Evolutionary conservation across 2,888 invertebrate species (phyloP).

Genomic region (Diaprepes abbreviatus): DNA sequence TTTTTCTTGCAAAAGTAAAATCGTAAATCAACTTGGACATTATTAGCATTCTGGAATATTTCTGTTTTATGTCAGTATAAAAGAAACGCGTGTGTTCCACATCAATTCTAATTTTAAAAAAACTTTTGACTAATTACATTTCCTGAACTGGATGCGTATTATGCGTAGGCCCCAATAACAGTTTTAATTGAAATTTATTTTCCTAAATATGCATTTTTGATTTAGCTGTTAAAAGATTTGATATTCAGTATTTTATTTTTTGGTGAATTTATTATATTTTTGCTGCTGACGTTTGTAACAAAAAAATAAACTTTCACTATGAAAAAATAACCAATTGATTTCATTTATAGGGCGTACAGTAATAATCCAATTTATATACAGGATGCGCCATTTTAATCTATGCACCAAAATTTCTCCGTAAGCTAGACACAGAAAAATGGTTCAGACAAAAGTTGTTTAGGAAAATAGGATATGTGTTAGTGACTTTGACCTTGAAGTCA

Average conservation of each 20-base stretch:
- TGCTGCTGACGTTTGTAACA: too few relatives aligned
- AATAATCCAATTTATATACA: too few relatives aligned
- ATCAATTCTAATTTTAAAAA: conserved; percentile 17
- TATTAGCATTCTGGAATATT: conserved; percentile 25
- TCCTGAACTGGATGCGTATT: conserved; percentile 3
- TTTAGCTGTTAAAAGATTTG: not conserved
- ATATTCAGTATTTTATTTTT: not conserved
- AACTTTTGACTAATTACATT: conserved; percentile 19
- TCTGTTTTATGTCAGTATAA: conserved; percentile 7
- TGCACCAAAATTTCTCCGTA: too few relatives aligned
- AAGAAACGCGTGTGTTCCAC: conserved; percentile 18
- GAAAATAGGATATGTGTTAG: too few relatives aligned
- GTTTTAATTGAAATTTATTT: conserved; percentile 4
- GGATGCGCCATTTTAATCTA: too few relatives aligned
- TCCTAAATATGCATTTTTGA: not conserved
- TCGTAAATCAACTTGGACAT: conserved; percentile 22
- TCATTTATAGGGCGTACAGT: too few relatives aligned
- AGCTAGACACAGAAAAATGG: too few relatives aligned
- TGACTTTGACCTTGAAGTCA: too few relatives aligned
- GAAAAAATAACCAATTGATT: too few relatives aligned
- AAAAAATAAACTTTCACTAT: too few relatives aligned
- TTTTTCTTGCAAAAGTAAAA: conserved; percentile 23
- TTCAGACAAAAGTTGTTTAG: too few relatives aligned
- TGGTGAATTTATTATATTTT: not conserved
- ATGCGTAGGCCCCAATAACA: not conserved